Base-by-base conservation (phyloP, 1,140 invertebrate species). In the Ptiloglossa arizonensis region DNA sequence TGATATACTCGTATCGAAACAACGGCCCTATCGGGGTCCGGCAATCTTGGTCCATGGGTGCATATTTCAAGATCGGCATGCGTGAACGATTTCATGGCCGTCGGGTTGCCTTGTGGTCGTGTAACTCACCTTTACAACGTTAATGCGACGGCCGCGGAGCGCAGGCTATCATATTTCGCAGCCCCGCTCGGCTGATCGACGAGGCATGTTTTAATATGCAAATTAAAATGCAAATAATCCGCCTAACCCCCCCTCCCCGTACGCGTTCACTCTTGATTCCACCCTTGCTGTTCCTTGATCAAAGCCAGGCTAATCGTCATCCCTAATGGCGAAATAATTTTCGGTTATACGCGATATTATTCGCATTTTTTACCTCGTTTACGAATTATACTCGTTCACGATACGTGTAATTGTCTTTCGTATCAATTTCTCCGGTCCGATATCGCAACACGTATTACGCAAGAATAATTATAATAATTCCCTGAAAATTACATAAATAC, bases 51-150 rank as follows among this genome's bases (percentile, higher is more conserved):
- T 84, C 78, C 77, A 80, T 87, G 87, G 87, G 90, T 89, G 89
- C 90, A 92, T 92, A 90, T 92, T 92, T 92, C 89, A 90, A 89
- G 89, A 91, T 92, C 90, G 89, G 90, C 90, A 91, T 92, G 90
- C 91, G 88, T 90, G 90, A 91, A 90, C 87, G 85, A 89, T 90
- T 88, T 91, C 89, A 91, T 91, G 90, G 89, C 89, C 90, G 89
- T 89, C 90, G 85, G 88, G 89, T 92, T 91, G 87, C 87, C 89
- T 90, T 89, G 91, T 89, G 90, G 91, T 90, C 89, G 83, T 90
- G 88, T 90, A 91, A 91, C 89, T 91, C 87, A 89, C 88, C 83
- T 89, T 86, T 87, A 86, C 87, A 87, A 90, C 90, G 88, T 89
- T 92, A 91, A 91, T 89, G 86, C 91, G 89, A 91, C 90, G 86